Percentiles rank a stretch among this genome's conserved stretches.
These are phyloP conservation scores for Rhysida immarginata DNA, from an alignment of 1,140 invertebrate species.

Conservation along the genomic window DNA sequence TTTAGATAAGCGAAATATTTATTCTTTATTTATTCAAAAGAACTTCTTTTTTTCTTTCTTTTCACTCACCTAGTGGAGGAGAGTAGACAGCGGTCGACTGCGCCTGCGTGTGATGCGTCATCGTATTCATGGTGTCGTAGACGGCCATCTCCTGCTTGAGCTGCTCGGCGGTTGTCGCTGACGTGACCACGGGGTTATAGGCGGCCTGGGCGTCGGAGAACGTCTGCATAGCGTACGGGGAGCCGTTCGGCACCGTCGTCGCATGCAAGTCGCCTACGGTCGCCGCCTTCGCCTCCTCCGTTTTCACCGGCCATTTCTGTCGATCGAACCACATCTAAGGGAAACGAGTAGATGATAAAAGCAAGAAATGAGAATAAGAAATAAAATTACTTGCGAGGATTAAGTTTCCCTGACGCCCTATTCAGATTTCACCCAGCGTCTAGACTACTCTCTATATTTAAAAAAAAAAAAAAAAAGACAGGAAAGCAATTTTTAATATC, in stretches of 20 bases:
- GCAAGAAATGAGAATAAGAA: too few relatives aligned
- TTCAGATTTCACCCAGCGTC: too few relatives aligned
- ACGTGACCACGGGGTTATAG: constrained; percentile 8
- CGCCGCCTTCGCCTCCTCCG: constrained; percentile 13
- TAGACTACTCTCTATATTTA: too few relatives aligned
- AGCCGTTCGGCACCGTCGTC: constrained; percentile 12
- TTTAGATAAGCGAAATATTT: too few relatives aligned
- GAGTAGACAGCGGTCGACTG: constrained; percentile 54
- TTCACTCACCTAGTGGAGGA: constrained; percentile 44
- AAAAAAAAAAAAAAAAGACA: too few relatives aligned
- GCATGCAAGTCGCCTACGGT: constrained; percentile 13
- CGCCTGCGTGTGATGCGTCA: constrained; percentile 41
- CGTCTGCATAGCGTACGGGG: constrained; percentile 14
- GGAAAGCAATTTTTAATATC: too few relatives aligned
- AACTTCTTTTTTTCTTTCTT: too few relatives aligned
- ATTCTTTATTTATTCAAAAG: too few relatives aligned
- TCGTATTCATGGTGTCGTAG: constrained; percentile 54
- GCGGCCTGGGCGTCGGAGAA: constrained; percentile 12
- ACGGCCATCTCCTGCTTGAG: constrained; percentile 33
- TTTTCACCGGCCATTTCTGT: constrained; percentile 17
- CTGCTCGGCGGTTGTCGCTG: constrained; percentile 11
- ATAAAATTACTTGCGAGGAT: too few relatives aligned
- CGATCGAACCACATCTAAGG: constrained; percentile 18
- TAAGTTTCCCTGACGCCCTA: too few relatives aligned
- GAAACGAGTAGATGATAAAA: too few relatives aligned